Conservation (phyloP, 1,140 invertebrate species). For the Pantala flavescens region DNA sequence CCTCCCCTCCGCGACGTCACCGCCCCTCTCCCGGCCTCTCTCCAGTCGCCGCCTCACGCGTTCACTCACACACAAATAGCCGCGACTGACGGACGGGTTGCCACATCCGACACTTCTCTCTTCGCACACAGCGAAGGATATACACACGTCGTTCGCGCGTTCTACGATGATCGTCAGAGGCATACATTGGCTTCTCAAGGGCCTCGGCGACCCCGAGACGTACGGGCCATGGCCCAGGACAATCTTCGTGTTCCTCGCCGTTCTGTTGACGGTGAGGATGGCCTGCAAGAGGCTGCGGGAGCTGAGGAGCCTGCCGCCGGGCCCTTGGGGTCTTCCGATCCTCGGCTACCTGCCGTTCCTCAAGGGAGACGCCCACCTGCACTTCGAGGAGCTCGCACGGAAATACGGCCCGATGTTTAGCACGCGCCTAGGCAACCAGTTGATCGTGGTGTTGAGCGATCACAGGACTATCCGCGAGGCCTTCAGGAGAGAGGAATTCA, state of each 20-base stretch:
- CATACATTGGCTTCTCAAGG: background rate
- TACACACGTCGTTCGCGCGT: background rate
- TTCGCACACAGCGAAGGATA: background rate
- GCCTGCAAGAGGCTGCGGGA: conserved; percentile 42
- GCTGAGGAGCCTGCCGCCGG: conserved; percentile 57
- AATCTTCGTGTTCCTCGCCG: conserved; percentile 43
- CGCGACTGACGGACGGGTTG: background rate
- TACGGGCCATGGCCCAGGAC: conserved; percentile 8
- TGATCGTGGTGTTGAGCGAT: conserved; percentile 76
- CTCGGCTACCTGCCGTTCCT: conserved; percentile 73
- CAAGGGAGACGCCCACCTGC: conserved; percentile 62
- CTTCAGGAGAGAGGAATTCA: conserved; percentile 74
- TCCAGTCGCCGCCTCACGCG: background rate
- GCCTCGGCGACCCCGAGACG: background rate
- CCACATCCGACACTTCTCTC: background rate
- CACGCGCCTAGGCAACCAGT: conserved; percentile 63
- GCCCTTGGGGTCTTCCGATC: conserved; percentile 72
- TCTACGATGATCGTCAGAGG: background rate
- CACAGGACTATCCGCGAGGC: conserved; percentile 71
- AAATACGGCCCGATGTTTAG: conserved; percentile 74
- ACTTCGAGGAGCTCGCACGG: conserved; percentile 58
- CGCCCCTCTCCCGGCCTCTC: background rate
- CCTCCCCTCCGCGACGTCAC: background rate
- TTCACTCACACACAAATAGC: conserved; percentile 5
- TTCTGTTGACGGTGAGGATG: conserved; percentile 37